Conservation (phyloP, 2,113 vertebrate genomes). For the Isichthys henryi region DNA sequence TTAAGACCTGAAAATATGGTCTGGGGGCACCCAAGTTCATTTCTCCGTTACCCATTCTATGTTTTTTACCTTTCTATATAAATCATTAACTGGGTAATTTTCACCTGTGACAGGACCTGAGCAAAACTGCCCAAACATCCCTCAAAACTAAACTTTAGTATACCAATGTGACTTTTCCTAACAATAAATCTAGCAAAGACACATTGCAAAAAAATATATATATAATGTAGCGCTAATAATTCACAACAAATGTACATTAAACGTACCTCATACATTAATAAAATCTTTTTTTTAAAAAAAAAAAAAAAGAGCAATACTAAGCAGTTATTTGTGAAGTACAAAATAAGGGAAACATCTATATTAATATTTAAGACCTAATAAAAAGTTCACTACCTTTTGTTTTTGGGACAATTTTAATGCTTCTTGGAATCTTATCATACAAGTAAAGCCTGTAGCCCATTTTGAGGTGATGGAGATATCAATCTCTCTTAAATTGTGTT, state of each 20-base stretch:
- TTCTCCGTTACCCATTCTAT: not conserved
- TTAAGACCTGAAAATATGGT: not conserved
- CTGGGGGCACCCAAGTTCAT: not conserved
- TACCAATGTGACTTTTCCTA: not conserved
- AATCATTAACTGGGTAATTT: not conserved
- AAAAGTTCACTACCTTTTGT: not conserved
- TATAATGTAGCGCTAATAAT: not conserved
- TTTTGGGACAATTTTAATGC: not conserved
- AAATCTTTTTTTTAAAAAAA: not conserved
- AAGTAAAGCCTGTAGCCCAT: not conserved
- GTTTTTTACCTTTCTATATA: not conserved
- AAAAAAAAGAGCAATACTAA: not conserved
- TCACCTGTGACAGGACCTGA: not conserved
- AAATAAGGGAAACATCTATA: not conserved
- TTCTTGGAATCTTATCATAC: not conserved
- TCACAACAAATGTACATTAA: too few relatives aligned
- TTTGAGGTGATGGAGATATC: not conserved
- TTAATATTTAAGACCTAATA: not conserved
- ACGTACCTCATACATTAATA: not conserved
- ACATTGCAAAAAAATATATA: too few relatives aligned
- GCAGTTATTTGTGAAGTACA: not conserved
- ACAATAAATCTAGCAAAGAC: not conserved
- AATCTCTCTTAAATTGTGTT: not conserved
- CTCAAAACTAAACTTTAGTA: not conserved
- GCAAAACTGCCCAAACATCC: not conserved